Percentiles rank a stretch among this genome's conserved stretches.
Conservation (phyloP, 1,140 invertebrate species). For the Ectropis grisescens region DNA sequence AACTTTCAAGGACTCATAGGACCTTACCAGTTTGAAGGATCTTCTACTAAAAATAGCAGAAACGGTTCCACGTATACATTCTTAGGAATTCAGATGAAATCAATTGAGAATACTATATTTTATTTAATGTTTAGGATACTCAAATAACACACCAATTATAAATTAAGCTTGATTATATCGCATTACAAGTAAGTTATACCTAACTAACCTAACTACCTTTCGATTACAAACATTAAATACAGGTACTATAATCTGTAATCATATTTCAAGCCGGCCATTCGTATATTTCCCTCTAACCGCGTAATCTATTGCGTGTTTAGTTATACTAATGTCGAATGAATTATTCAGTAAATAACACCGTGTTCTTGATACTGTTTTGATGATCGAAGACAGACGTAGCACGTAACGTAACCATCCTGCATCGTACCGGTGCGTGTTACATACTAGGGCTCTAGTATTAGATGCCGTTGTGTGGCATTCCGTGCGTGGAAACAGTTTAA, state of each 20-base stretch:
- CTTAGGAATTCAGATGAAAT: too few species aligned
- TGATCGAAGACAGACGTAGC: conserved; percentile 28
- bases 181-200: too few species aligned
- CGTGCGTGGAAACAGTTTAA: conserved; percentile 50
- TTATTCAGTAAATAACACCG: conserved; percentile 47
- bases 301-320: conserved; percentile 46
- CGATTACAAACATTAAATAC: too few species aligned
- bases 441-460: conserved; percentile 29
- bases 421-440: conserved; percentile 53
- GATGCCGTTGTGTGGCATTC: conserved; percentile 33
- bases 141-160: too few species aligned
- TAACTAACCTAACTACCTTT: too few species aligned
- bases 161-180: too few species aligned
- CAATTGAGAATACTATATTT: too few species aligned
- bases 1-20: too few species aligned
- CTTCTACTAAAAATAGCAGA: too few species aligned
- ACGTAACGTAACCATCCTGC: conserved; percentile 37
- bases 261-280: conserved; percentile 25
- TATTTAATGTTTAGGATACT: too few species aligned
- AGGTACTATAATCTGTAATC: conserved; percentile 5
- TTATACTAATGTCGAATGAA: conserved; percentile 48
- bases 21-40: too few species aligned
- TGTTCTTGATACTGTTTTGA: conserved; percentile 36
- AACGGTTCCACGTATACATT: too few species aligned
- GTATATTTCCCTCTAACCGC: conserved; percentile 1